Base-by-base conservation (phyloP, 2,888 invertebrate species). In the Amblyteles armatorius region DNA sequence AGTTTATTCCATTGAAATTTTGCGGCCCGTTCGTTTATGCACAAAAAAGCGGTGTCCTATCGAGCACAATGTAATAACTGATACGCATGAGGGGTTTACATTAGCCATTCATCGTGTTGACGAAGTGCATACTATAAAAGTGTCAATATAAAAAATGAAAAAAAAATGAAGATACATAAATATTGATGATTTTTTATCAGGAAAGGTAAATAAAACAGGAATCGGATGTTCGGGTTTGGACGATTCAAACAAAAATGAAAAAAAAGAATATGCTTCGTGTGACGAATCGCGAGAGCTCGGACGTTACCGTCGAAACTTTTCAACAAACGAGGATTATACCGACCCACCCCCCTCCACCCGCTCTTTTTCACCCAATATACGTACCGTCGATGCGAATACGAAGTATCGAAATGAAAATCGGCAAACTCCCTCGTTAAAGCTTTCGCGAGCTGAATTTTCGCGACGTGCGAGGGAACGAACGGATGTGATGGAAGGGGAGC, bases 401-500 rank as follows among this genome's bases (percentile, higher is more conserved):
- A 72, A 52, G 60, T 26, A 69, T 63, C 50, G 36, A 50, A 79
- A 79, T 48, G 68, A 80, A 73, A 80, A 73, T 67, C 44, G 73
- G 68, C 73, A 68, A 67, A 73, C 73, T 44, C 40, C 36, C 80
- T 80, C 73, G 80, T 73, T 73, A 67, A 73, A 67, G 55, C 73
- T 16, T 29, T 68, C 73, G 73, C 48, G 80, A 67, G 67, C 33
- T 57, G 80, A 73, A 68, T 80, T 80, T 73, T 80, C 73, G 67
- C 26, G 67, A n/a, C 11, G 16, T 63, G 36, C 33, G 40, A 26
- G n/a, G 68, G 40, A 74, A 40, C 36, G 67, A 68, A 68, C 22
- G 36, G 19, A 36, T 55, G n/a, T 26, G 19, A 48, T 3, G 52
- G 33, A n/a, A 63, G 19, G 40, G 63, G n/a, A 50, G 33, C 40